Base-by-base conservation (phyloP, 2,888 invertebrate species). In the Coelinius sp. region DNA sequence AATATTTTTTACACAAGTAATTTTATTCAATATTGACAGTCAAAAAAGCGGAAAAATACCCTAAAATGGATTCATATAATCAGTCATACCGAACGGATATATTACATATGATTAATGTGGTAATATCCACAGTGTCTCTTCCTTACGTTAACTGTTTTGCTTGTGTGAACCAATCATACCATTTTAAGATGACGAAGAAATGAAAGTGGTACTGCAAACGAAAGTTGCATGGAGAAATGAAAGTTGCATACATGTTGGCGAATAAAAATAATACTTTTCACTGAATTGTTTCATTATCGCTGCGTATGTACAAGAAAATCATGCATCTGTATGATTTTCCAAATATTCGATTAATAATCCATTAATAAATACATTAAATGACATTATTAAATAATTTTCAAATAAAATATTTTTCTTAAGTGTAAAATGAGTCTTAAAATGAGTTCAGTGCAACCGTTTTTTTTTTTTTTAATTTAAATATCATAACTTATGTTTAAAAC, bases 121-220 rank as follows among this genome's bases (percentile, higher is more conserved):
- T n/a, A n/a, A n/a, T n/a, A n/a, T 31, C 20, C 44, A 1, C 8
- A 2, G 20, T 49, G 46, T 49, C 46, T 20, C 46, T 20, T 49
- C 20, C 20, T 20, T 20, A 49, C 8, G 46, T 20, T 4, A 49
- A 14, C 20, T 4, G 46, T 20, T 41, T 6, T 17, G 17, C 12
- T 46, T 46, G 3, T 49, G 17, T 49, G 14, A 14, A 49, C 46
- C 20, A 3, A 49, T 49, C 46, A 17, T 20, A 17, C 1, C 46
- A 49, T 49, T 49, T 17, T 17, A 49, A 49, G 46, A 49, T 49
- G 46, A 49, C 17, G 6, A 14, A 3, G 46, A 49, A 49, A 49
- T 49, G 46, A 49, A 49, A 49, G 46, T 49, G 46, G 46, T 49
- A 49, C 46, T 49, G 46, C 20, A 49, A 49, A 49, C 46, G 46